phyloP scores from a whole-genome alignment of 2,888 invertebrate genomes.

The Acanthosepion pharaonis region DNA sequence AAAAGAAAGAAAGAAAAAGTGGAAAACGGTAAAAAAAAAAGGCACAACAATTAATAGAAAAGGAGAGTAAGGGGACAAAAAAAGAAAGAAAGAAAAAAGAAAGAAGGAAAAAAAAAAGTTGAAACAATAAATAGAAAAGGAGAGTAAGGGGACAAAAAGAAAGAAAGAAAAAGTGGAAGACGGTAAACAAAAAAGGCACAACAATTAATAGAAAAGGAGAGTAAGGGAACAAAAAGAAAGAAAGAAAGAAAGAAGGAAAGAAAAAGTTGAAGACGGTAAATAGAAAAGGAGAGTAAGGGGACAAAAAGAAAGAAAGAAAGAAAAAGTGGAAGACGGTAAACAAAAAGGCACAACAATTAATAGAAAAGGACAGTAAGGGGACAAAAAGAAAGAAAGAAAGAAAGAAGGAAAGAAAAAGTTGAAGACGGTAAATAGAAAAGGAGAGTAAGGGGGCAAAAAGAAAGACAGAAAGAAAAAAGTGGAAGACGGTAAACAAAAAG shows the following conservation, averaged over 20 bases:
- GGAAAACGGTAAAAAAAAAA: too few relatives aligned
- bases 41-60: too few relatives aligned
- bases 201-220: background rate
- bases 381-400: background rate
- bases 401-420: background rate
- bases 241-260: background rate
- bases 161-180: background rate
- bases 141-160: too few relatives aligned
- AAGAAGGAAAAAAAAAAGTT: too few relatives aligned
- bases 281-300: fast-evolving
- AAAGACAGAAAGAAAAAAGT: background rate
- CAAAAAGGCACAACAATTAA: background rate
- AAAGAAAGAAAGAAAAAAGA: too few relatives aligned
- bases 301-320: background rate
- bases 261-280: background rate
- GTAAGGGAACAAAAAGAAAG: background rate
- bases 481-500: background rate
- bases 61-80: too few relatives aligned
- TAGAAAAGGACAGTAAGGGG: background rate
- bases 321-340: too few relatives aligned
- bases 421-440: too few relatives aligned
- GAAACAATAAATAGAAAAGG: too few relatives aligned
- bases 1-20: too few relatives aligned
- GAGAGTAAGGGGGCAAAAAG: too few relatives aligned
- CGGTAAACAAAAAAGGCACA: background rate